A percentile compares a stretch with the other conserved stretches of the same genome.
These are phyloP conservation scores for Pseudochaenichthys georgianus DNA, from an alignment of 2,797 vertebrate genomes.

Conservation along the genomic window DNA sequence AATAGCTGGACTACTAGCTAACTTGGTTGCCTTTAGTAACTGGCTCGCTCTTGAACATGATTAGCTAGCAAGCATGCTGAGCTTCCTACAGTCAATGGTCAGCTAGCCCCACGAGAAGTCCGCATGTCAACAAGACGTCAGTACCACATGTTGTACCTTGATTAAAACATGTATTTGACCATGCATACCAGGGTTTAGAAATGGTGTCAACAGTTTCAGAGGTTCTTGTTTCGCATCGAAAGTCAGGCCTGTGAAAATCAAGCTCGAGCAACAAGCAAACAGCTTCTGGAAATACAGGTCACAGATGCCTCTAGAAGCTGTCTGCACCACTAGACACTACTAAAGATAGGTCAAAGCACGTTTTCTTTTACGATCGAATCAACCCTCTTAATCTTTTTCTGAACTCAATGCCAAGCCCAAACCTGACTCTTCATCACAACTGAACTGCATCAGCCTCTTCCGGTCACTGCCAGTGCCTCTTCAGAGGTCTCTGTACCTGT, in stretches of 20 bases:
- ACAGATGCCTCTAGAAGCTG: background rate
- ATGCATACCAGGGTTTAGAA: too few relatives aligned
- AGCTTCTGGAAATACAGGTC: constrained; percentile 8
- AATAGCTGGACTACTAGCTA: background rate
- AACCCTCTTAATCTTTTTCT: background rate
- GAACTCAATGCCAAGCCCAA: constrained; percentile 6
- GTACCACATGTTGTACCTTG: too few relatives aligned
- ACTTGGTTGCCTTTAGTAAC: too few relatives aligned
- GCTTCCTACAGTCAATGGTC: background rate
- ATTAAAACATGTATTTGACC: too few relatives aligned
- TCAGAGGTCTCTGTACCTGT: constrained; percentile 8
- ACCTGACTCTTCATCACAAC: constrained; percentile 5
- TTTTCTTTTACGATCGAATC: constrained; percentile 1
- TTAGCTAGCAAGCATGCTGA: background rate
- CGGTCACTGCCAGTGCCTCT: constrained; percentile 9
- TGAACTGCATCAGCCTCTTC: constrained; percentile 3
- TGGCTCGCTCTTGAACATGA: background rate
- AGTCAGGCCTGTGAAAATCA: background rate
- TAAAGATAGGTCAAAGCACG: background rate
- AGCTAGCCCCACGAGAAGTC: background rate
- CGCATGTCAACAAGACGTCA: background rate
- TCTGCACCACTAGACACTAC: background rate
- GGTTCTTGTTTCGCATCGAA: background rate
- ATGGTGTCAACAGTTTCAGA: background rate
- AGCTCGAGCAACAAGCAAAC: background rate